Evolutionary conservation across 2,797 vertebrate genomes (phyloP).

Genomic region (Oryzias dopingdopingensis): DNA sequence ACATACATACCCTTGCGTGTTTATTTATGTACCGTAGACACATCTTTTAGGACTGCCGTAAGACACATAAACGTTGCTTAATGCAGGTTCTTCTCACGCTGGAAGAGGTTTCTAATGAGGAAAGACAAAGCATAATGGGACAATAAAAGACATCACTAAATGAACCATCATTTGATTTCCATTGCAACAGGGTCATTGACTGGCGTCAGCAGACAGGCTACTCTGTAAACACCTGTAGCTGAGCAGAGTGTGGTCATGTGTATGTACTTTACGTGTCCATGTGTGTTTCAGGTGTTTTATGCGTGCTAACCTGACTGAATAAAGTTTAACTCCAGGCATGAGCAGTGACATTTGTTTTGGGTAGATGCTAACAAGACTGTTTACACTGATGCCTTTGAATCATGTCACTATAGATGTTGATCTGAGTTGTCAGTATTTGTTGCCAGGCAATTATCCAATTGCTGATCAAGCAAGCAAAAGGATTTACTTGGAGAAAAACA

Average conservation of each 20-base stretch:
- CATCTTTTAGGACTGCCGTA: conserved; percentile 21
- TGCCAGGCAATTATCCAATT: conserved; percentile 49
- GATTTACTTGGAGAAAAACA: background rate
- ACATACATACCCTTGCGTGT: conserved; percentile 33
- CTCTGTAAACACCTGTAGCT: conserved; percentile 68
- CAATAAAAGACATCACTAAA: conserved; percentile 77
- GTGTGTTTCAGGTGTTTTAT: conserved; percentile 16
- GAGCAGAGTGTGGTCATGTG: conserved; percentile 39
- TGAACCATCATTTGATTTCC: conserved; percentile 76
- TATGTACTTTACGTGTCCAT: conserved; percentile 26
- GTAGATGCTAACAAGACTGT: conserved; percentile 19
- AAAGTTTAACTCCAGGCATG: conserved; percentile 16
- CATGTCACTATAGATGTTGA: conserved; percentile 10
- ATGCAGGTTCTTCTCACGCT: conserved; percentile 43
- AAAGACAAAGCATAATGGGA: conserved; percentile 71
- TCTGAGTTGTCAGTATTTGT: conserved; percentile 12
- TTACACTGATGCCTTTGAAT: conserved; percentile 10
- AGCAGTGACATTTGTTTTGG: conserved; percentile 42
- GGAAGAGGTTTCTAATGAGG: conserved; percentile 66
- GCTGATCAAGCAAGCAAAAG: conserved; percentile 25
- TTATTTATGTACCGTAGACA: conserved; percentile 19
- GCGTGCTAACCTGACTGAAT: conserved; percentile 16
- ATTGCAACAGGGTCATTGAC: conserved; percentile 72
- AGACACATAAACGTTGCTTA: conserved; percentile 46
- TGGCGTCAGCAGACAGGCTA: conserved; percentile 66